A percentile compares a stretch with the other conserved stretches of the same genome.
These are phyloP conservation scores for Ichneumoninae sp. DNA, from an alignment of 2,888 invertebrate species.

Conservation along the genomic window DNA sequence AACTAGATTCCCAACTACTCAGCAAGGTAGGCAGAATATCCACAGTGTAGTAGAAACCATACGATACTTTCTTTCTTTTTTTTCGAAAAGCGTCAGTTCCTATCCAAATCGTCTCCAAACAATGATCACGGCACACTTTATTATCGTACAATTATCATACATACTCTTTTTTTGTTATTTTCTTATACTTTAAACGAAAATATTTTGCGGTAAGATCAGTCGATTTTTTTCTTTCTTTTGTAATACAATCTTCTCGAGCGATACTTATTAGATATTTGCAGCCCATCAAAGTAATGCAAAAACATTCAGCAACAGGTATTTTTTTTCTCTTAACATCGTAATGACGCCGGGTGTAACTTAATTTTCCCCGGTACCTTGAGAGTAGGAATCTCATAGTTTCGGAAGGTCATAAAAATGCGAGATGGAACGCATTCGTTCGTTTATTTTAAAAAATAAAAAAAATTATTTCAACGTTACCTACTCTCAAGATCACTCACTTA, in stretches of 20 bases:
- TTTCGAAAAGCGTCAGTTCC: constrained; percentile 67
- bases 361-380: constrained; percentile 59
- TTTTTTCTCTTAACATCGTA: constrained; percentile 54
- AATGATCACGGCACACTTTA: constrained; percentile 55
- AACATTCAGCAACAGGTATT: constrained; percentile 64
- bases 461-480: constrained; percentile 41
- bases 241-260: constrained; percentile 41
- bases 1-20: constrained; percentile 92
- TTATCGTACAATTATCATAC: constrained; percentile 55
- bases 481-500: constrained; percentile 59
- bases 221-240: constrained; percentile 34
- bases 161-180: constrained; percentile 5
- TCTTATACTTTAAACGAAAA: constrained; percentile 18
- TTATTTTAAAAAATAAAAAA: not conserved
- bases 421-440: not conserved
- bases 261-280: constrained; percentile 60
- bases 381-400: constrained; percentile 50
- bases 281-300: constrained; percentile 63
- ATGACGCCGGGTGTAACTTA: constrained; percentile 55
- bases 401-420: constrained; percentile 17
- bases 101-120: constrained; percentile 66
- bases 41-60: constrained; percentile 73
- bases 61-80: constrained; percentile 9
- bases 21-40: constrained; percentile 84
- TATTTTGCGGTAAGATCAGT: constrained; percentile 43